phyloP scores from a whole-genome alignment of 2,888 invertebrate genomes.

The Meandrusa payeni region DNA sequence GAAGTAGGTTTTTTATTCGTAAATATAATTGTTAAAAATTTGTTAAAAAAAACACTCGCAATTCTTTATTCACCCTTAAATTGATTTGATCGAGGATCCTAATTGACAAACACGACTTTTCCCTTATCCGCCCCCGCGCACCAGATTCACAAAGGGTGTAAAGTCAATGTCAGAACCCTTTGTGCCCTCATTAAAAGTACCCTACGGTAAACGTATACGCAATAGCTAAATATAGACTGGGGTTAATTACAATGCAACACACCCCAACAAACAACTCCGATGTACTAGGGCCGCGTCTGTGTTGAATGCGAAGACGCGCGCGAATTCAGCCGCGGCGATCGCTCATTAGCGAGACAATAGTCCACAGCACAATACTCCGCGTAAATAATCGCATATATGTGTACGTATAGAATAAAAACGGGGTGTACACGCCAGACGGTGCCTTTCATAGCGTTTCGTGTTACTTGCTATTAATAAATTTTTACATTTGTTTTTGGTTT shows the following conservation, averaged over 20 bases:
- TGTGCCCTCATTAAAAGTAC: conserved; percentile 16
- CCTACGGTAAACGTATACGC: conserved; percentile 12
- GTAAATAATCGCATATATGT: conserved; percentile 34
- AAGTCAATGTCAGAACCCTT: conserved; percentile 21
- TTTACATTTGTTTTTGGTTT: too few relatives aligned
- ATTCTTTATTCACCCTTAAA: conserved; percentile 5
- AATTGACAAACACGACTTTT: conserved; percentile 22
- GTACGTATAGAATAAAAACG: conserved; percentile 15
- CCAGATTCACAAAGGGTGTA: conserved; percentile 17
- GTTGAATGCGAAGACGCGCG: conserved; percentile 38
- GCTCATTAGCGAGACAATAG: conserved; percentile 72
- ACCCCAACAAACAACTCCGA: conserved; percentile 36
- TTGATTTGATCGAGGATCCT: conserved; percentile 5
- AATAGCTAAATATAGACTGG: conserved; percentile 19
- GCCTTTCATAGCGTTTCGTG: conserved; percentile 7
- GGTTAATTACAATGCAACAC: conserved; percentile 27
- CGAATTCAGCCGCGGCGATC: conserved; percentile 53
- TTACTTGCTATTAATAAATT: background rate
- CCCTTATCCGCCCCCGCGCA: conserved; percentile 3
- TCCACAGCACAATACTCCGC: conserved; percentile 45
- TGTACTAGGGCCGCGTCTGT: conserved; percentile 23
- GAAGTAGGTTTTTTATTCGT: too few relatives aligned
- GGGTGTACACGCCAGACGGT: conserved; percentile 12
- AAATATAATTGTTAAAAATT: too few relatives aligned
- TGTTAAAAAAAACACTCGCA: too few relatives aligned